Evolutionary conservation across 2,797 vertebrate genomes (phyloP).

Genomic region (Adrianichthys oophorus): DNA sequence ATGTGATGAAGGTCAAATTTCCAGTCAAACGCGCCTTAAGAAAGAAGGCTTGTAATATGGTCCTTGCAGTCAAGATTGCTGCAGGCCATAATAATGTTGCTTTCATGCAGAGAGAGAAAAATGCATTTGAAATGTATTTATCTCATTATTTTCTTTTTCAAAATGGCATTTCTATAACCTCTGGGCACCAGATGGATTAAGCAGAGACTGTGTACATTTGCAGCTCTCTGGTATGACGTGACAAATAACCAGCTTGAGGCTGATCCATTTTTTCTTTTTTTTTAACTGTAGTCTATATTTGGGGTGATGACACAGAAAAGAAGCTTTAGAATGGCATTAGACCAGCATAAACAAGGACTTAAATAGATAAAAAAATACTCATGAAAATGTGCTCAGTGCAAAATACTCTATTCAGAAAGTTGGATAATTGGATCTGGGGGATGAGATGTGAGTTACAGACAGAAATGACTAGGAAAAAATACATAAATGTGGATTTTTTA

Average conservation of each 20-base stretch:
- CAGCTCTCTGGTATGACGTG: constrained; percentile 29
- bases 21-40: too few relatives aligned
- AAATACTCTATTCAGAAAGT: constrained; percentile 22
- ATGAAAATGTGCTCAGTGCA: background rate
- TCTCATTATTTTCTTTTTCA: too few relatives aligned
- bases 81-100: too few relatives aligned
- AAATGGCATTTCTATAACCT: constrained; percentile 17
- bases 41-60: too few relatives aligned
- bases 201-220: constrained; percentile 23
- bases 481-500: constrained; percentile 8
- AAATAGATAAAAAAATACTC: constrained; percentile 14
- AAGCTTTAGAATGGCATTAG: constrained; percentile 38
- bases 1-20: too few relatives aligned
- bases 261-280: constrained; percentile 46
- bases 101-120: too few relatives aligned
- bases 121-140: too few relatives aligned
- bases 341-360: constrained; percentile 36
- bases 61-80: too few relatives aligned
- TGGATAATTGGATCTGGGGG: constrained; percentile 49
- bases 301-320: constrained; percentile 52
- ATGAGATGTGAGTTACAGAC: constrained; percentile 9
- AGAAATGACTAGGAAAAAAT: constrained; percentile 23
- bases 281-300: constrained; percentile 47
- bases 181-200: constrained; percentile 15
- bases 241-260: constrained; percentile 49